Percentiles rank a stretch among this genome's conserved stretches.
Conservation (phyloP, 2,113 vertebrate genomes). For the Camelus bactrianus region DNA sequence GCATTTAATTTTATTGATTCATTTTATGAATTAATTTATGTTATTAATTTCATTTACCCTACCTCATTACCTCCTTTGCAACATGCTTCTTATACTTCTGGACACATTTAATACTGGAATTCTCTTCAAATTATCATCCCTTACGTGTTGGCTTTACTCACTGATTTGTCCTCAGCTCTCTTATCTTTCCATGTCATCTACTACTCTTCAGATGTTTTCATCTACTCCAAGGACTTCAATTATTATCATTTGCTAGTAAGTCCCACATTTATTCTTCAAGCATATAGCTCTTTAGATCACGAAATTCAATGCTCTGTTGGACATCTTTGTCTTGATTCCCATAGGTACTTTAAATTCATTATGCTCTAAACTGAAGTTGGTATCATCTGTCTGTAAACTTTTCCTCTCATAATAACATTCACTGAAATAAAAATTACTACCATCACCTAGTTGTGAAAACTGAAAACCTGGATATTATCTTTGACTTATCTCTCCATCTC, state of each 20-base stretch:
- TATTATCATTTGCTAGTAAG: background rate
- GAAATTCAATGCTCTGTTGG: background rate
- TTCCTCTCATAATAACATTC: background rate
- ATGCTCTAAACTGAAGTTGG: background rate
- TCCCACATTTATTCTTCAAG: background rate
- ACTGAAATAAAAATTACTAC: background rate
- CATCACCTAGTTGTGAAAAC: background rate
- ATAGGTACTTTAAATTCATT: background rate
- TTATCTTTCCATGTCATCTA: background rate
- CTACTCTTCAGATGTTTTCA: background rate
- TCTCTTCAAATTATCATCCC: background rate
- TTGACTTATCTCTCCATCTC: background rate
- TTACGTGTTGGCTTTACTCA: background rate
- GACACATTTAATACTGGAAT: background rate
- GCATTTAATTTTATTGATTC: background rate
- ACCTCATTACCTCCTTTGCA: background rate
- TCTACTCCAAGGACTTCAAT: background rate
- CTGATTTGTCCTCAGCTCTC: background rate
- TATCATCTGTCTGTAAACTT: background rate
- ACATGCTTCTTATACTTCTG: background rate
- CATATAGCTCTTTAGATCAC: background rate
- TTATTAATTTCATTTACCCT: background rate
- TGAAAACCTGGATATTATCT: background rate
- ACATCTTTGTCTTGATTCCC: background rate
- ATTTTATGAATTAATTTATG: slow-evolving; percentile 12